Conservation (phyloP, 2,797 vertebrate species). For the Crypturellus tataupa region DNA sequence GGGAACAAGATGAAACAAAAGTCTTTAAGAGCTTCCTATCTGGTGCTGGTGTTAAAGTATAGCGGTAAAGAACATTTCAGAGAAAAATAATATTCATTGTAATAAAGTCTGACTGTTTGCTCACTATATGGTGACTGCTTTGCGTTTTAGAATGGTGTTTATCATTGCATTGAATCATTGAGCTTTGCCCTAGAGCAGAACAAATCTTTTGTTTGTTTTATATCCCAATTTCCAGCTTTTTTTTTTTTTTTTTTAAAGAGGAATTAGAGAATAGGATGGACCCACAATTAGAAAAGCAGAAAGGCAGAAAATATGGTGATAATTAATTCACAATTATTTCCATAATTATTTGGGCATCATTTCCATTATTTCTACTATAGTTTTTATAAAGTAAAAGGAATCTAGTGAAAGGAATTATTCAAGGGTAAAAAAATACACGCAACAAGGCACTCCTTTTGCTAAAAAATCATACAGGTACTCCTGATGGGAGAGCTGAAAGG, state of each 20-base stretch:
- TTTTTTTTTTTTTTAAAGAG: conserved; percentile 22
- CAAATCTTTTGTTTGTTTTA: conserved; percentile 2
- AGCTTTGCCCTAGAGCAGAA: conserved; percentile 48
- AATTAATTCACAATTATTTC: conserved; percentile 4
- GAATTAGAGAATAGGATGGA: conserved; percentile 61
- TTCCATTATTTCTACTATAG: conserved; percentile 65
- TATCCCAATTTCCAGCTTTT: neutral
- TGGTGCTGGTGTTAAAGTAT: conserved; percentile 2
- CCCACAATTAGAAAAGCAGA: conserved; percentile 54
- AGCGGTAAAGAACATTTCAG: conserved; percentile 2
- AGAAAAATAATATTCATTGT: neutral
- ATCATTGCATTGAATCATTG: conserved; percentile 28
- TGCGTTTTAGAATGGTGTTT: conserved; percentile 61
- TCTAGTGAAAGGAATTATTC: neutral
- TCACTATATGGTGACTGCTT: conserved; percentile 21
- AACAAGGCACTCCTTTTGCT: conserved; percentile 5
- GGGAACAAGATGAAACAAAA: conserved; percentile 73
- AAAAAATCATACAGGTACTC: conserved; percentile 23
- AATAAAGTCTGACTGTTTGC: conserved; percentile 42
- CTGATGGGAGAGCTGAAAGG: neutral
- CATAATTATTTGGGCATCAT: neutral
- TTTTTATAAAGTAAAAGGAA: conserved; percentile 56
- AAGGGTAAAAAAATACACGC: neutral
- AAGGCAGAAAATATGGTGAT: conserved; percentile 18
- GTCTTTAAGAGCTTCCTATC: conserved; percentile 44